A percentile compares a stretch with the other conserved stretches of the same genome.
phyloP scores from a whole-genome alignment of 2,113 vertebrate genomes.

The Centrocercus urophasianus region DNA sequence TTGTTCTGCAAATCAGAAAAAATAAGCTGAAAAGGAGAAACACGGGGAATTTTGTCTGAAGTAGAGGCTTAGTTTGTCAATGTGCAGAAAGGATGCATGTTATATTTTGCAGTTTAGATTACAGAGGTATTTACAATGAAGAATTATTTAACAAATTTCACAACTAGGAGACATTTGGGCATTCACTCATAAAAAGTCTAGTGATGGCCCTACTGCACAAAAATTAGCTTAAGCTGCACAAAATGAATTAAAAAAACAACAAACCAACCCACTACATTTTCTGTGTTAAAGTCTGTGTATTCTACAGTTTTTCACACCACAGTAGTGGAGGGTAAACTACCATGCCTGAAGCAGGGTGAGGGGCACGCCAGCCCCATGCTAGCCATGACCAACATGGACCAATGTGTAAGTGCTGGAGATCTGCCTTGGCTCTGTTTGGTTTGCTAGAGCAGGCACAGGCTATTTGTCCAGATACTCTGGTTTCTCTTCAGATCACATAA shows the following conservation, averaged over 20 bases:
- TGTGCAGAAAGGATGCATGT: not conserved
- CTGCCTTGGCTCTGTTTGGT: not conserved
- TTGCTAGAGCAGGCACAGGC: not conserved
- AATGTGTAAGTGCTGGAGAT: not conserved
- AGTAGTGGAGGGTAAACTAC: not conserved
- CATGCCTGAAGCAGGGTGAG: not conserved
- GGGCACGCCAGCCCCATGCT: not conserved
- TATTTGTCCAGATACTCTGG: not conserved
- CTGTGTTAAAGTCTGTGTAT: not conserved
- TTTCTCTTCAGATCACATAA: too few relatives aligned
- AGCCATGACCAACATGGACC: rapidly evolving
- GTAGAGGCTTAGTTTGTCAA: not conserved
- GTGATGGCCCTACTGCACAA: not conserved
- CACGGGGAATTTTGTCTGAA: not conserved
- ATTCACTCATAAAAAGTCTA: not conserved
- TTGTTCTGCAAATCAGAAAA: not conserved
- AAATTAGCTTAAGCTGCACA: not conserved
- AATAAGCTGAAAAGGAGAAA: not conserved
- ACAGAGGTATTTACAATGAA: not conserved
- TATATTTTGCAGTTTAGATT: not conserved
- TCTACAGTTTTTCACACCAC: not conserved
- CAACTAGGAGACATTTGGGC: not conserved
- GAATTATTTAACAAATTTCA: not conserved
- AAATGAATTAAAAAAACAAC: not conserved
- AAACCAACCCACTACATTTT: not conserved